phyloP scores from a whole-genome alignment of 2,113 vertebrate species.

The Erpornis zantholeuca region DNA sequence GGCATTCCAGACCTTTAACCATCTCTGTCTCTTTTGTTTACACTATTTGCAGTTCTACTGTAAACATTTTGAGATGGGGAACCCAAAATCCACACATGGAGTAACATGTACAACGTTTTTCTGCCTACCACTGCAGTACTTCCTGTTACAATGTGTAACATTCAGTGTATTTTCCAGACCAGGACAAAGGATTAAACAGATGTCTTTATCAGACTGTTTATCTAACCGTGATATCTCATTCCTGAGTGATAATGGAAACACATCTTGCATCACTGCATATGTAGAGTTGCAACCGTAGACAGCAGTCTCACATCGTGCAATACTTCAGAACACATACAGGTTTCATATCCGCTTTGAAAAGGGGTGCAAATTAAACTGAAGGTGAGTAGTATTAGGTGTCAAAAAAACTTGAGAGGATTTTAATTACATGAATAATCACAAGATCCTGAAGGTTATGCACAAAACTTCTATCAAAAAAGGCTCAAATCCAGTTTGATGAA shows the following conservation, averaged over 20 bases:
- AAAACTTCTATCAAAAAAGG: not conserved
- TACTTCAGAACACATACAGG: not conserved
- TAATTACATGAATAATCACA: not conserved
- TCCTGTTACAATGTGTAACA: not conserved
- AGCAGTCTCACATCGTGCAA: not conserved
- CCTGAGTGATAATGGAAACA: not conserved
- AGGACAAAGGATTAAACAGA: not conserved
- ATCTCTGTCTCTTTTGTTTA: not conserved
- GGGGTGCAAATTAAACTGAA: conserved; percentile 17
- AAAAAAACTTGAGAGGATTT: conserved; percentile 26
- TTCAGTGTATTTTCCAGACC: not conserved
- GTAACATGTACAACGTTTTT: accelerated
- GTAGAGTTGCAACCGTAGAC: accelerated
- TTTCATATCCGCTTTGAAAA: not conserved
- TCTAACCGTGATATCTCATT: not conserved
- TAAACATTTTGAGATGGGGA: not conserved
- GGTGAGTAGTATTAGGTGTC: not conserved
- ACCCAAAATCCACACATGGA: not conserved
- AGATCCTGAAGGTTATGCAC: not conserved
- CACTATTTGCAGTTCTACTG: not conserved
- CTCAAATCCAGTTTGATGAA: not conserved
- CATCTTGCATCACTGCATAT: not conserved
- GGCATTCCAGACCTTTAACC: not conserved
- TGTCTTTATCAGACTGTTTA: not conserved
- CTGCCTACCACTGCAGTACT: not conserved